Percentiles rank a stretch among this genome's conserved stretches.
These are phyloP conservation scores for Tetramorium alpestre DNA, from an alignment of 1,140 invertebrate genomes.

Conservation along the genomic window DNA sequence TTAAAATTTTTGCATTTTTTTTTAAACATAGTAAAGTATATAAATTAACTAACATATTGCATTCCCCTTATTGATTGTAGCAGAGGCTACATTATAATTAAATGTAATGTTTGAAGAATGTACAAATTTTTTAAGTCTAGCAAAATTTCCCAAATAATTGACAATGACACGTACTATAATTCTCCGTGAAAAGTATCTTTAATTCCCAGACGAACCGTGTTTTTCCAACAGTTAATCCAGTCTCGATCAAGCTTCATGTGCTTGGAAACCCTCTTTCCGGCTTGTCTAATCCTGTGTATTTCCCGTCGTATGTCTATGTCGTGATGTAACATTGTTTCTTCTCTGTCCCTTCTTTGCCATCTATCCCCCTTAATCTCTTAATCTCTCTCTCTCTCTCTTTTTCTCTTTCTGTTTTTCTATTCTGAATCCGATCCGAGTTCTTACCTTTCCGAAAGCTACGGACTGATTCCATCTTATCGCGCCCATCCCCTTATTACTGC, in stretches of 20 bases:
- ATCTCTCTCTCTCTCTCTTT: background rate
- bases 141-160: background rate
- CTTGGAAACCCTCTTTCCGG: slow-evolving; percentile 53
- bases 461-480: background rate
- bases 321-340: slow-evolving; percentile 57
- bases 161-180: background rate
- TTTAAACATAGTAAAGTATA: background rate
- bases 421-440: background rate
- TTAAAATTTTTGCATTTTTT: background rate
- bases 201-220: background rate
- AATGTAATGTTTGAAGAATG: background rate
- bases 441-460: background rate
- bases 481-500: background rate
- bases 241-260: slow-evolving; percentile 63
- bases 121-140: background rate
- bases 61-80: background rate
- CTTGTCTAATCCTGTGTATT: slow-evolving; percentile 56
- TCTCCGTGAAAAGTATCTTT: background rate
- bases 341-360: background rate
- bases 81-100: background rate
- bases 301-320: slow-evolving; percentile 42
- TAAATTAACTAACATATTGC: background rate
- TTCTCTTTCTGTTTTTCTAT: background rate
- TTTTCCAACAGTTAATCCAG: slow-evolving; percentile 43
- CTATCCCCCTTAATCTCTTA: background rate